Evolutionary conservation across 2,888 invertebrate genomes (phyloP), one percentile per base, ranked within the genome.

Genomic region (Iphiclides podalirius): DNA sequence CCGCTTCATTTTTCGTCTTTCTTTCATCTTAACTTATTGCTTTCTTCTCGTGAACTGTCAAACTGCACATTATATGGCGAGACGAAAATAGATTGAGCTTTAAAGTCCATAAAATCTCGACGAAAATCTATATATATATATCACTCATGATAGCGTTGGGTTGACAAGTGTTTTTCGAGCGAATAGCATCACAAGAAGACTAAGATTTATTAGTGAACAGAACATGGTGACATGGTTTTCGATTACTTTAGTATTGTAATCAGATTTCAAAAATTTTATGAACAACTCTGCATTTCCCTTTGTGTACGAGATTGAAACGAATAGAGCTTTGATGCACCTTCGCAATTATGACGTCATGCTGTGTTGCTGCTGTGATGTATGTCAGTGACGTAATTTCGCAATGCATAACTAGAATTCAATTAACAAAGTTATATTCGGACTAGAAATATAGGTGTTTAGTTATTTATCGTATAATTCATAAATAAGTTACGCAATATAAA

Each of bases 1-100:
- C 20, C 35, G 17, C 35, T 34, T 35, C 17, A 39, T 35, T 50
- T 50, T 40, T 50, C 50, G 31, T 31, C n/a, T n/a, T 31, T 31
- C 31, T 20, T 20, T 28, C 28, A 28, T 28, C 28, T 28, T 11
- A 31, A 31, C 31, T 31, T 31, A 1, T 40, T 13, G 20, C 6
- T 36, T 34, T 48, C 14, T 34, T 48, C 14, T 17, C 15, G 20
- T 16, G 40, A 40, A 45, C 20, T 38, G 33, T 34, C 41, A 48
- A 20, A 17, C 11, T 34, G 15, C 15, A 38, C 4, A 38, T 37
- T 39, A 38, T 26, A 13, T 23, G 20, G 23, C 34, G 12, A 13
- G 26, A 44, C 31, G 33, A 17, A 41, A 42, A 42, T 20, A 33
- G 17, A 9, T 13, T 8, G 12, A 42, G 28, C 16, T 28, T 28